Evolutionary conservation across 1,140 invertebrate genomes (phyloP).

Genomic region (Scaptomyza montana): DNA sequence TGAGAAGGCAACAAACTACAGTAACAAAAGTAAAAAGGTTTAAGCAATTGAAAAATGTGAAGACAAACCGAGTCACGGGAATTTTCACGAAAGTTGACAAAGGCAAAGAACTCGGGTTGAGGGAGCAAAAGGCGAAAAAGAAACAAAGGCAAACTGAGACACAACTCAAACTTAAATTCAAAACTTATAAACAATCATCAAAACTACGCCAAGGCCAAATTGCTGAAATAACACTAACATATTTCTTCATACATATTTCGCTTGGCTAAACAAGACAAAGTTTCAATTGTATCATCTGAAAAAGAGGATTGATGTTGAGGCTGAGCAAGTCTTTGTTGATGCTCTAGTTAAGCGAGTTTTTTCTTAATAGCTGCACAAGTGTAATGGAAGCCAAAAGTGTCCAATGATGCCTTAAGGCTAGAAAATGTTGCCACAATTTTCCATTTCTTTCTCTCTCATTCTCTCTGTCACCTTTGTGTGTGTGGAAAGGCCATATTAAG

Average conservation of each 20-base stretch:
- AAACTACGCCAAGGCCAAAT: constrained; percentile 5
- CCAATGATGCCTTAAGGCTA: constrained; percentile 4
- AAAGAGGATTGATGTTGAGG: not conserved
- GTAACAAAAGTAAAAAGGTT: constrained; percentile 45
- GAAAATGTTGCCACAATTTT: constrained; percentile 4
- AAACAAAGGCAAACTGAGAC: not conserved
- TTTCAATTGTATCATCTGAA: constrained; percentile 1
- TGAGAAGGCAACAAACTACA: constrained; percentile 24
- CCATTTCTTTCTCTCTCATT: no score
- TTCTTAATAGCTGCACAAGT: constrained; percentile 19
- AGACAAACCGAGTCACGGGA: constrained; percentile 26
- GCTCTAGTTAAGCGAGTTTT: constrained; percentile 7
- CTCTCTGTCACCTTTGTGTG: not conserved
- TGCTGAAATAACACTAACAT: not conserved
- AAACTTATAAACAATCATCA: constrained; percentile 6
- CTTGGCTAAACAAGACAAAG: constrained; percentile 7
- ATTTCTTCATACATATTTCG: not conserved
- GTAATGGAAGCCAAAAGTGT: constrained; percentile 22
- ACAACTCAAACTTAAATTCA: not conserved
- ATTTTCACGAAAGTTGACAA: constrained; percentile 49
- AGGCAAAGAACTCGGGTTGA: not conserved
- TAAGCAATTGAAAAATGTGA: constrained; percentile 44
- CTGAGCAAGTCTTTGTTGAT: not conserved
- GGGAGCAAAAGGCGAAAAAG: not conserved
- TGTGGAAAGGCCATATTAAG: constrained; percentile 1